A percentile compares a stretch with the other conserved stretches of the same genome.
These are phyloP conservation scores for Platygyra sinensis DNA, from an alignment of 64 coral and sea anemone genomes.

Conservation along the genomic window DNA sequence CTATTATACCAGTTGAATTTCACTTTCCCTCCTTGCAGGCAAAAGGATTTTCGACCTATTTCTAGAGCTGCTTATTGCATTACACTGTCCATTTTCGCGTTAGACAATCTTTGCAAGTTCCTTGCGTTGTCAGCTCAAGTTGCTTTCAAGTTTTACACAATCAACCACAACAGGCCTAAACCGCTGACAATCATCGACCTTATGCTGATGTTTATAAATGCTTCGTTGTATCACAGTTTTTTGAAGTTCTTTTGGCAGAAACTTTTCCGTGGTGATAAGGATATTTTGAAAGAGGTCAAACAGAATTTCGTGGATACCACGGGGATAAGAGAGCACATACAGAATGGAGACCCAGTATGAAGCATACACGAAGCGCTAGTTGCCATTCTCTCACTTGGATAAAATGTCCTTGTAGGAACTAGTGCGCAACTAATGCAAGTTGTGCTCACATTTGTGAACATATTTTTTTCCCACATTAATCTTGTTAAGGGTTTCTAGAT, in stretches of 20 bases:
- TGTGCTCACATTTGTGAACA: no score
- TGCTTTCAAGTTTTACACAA: constrained; percentile 72
- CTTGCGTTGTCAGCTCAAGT: constrained; percentile 39
- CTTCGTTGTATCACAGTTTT: constrained; percentile 68
- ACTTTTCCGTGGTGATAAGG: constrained; percentile 63
- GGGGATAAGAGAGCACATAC: background rate
- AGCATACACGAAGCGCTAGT: no score
- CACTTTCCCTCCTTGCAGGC: constrained; percentile 50
- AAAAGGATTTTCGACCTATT: constrained; percentile 11
- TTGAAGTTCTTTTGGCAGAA: constrained; percentile 80
- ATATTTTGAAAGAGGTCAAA: constrained; percentile 38
- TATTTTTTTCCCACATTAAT: no score
- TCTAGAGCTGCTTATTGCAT: constrained; percentile 21
- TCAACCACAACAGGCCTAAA: background rate
- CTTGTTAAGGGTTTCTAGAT: no score
- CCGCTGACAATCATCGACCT: constrained; percentile 24
- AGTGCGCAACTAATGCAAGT: no score
- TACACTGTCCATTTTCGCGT: constrained; percentile 50
- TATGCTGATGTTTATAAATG: constrained; percentile 61
- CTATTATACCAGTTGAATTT: constrained; percentile 66
- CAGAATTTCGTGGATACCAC: background rate
- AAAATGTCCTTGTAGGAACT: no score
- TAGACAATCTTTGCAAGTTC: constrained; percentile 78
- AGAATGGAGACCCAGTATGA: no score
- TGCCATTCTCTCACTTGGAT: no score